A percentile compares a stretch with the other conserved stretches of the same genome.
Evolutionary conservation across 2,888 invertebrate species (phyloP).

Genomic region (Erynnis tages): DNA sequence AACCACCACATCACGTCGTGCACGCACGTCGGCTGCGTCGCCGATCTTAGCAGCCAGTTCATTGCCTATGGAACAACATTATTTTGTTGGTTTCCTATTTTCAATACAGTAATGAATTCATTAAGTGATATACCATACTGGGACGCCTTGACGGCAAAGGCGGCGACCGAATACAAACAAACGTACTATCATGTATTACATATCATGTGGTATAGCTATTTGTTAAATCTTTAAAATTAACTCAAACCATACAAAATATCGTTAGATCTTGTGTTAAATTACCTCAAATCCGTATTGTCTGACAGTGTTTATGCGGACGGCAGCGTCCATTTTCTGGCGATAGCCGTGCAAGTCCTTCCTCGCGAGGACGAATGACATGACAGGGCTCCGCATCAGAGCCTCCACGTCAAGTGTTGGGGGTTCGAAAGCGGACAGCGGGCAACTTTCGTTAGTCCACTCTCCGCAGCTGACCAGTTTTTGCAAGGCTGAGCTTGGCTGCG

Average conservation of each 20-base stretch:
- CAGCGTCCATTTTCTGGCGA: constrained; percentile 93
- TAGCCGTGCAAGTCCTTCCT: constrained; percentile 92
- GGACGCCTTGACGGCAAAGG: too few species aligned
- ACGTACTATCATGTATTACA: too few species aligned
- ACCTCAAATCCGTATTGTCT: constrained; percentile 94
- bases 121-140: too few species aligned
- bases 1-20: constrained; percentile 99
- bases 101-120: too few species aligned
- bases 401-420: constrained; percentile 70
- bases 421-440: constrained; percentile 63
- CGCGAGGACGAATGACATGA: constrained; percentile 92
- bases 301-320: constrained; percentile 89
- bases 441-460: constrained; percentile 43
- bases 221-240: too few species aligned
- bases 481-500: constrained; percentile 94
- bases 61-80: too few species aligned
- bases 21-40: constrained; percentile 94
- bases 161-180: too few species aligned
- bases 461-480: constrained; percentile 85
- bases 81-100: too few species aligned
- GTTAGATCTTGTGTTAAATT: too few species aligned
- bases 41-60: constrained; percentile 96
- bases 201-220: too few species aligned
- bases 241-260: too few species aligned
- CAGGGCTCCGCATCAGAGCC: constrained; percentile 88